Evolutionary conservation across 2,888 invertebrate genomes (phyloP).

Genomic region (Heliconius charithonia): DNA sequence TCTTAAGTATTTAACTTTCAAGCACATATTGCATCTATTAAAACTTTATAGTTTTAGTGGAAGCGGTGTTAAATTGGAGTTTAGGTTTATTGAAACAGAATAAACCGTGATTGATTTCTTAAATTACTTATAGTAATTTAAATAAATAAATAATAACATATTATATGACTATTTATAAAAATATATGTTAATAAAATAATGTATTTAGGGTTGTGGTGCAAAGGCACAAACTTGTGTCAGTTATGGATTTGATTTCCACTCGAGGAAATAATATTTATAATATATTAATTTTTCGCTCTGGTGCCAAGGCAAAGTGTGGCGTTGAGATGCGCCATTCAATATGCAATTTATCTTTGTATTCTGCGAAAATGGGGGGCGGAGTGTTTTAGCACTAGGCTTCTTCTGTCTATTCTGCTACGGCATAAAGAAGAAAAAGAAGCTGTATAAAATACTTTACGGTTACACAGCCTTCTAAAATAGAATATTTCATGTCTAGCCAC

Average conservation of each 20-base stretch:
- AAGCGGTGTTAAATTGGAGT: conserved; percentile 6
- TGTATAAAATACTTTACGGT: neutral
- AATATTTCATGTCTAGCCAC: neutral
- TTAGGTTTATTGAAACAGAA: neutral
- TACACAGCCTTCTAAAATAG: neutral
- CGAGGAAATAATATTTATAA: neutral
- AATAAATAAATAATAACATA: too few species aligned
- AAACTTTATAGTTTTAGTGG: conserved; percentile 10
- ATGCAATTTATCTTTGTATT: too few species aligned
- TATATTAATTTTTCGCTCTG: neutral
- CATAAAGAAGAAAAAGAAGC: neutral
- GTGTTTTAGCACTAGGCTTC: neutral
- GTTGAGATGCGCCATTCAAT: too few species aligned
- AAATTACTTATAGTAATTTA: too few species aligned
- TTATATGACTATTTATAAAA: too few species aligned
- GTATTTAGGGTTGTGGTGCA: too few species aligned
- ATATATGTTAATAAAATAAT: too few species aligned
- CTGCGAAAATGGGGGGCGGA: neutral
- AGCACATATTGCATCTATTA: conserved; percentile 16
- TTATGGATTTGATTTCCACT: neutral
- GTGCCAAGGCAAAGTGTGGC: too few species aligned
- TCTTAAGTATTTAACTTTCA: conserved; percentile 18
- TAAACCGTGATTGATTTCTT: neutral
- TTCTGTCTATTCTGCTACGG: neutral
- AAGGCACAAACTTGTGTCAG: neutral